These are phyloP conservation scores for Sinocyclocheilus grahami DNA, from an alignment of 2,113 vertebrate species.

Conservation along the genomic window DNA sequence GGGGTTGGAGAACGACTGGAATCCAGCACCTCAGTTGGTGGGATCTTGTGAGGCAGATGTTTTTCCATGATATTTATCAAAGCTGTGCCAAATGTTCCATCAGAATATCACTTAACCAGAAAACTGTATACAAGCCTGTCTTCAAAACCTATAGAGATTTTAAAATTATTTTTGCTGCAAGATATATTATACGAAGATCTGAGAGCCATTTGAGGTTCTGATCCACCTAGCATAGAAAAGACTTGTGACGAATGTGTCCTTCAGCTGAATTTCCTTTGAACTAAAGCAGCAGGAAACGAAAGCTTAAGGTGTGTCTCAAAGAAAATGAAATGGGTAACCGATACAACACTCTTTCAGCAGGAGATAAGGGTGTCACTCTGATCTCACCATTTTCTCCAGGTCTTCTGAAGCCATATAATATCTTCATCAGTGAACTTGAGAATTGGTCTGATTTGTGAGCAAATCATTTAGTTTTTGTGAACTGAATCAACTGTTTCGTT, in stretches of 20 bases:
- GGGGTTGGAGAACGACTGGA: conserved; percentile 49
- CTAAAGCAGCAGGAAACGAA: not conserved
- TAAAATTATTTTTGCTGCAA: not conserved
- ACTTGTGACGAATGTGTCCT: not conserved
- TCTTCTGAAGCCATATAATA: not conserved
- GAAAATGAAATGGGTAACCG: conserved; percentile 2
- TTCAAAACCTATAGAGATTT: not conserved
- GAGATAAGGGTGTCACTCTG: not conserved
- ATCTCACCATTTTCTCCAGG: not conserved
- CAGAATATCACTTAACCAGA: not conserved
- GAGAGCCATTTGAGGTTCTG: not conserved
- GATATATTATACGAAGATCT: not conserved
- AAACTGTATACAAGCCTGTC: not conserved
- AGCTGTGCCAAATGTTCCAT: not conserved
- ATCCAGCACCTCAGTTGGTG: conserved; percentile 38
- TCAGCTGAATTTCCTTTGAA: not conserved
- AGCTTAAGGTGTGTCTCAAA: not conserved
- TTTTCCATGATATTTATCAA: conserved; percentile 25
- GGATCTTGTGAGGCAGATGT: conserved; percentile 25
- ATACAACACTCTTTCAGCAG: conserved; percentile 8
- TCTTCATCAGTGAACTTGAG: not conserved
- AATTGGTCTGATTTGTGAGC: not conserved
- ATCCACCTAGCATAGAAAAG: not conserved
- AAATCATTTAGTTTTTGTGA: not conserved
- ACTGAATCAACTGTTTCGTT: not conserved